Base-by-base conservation (phyloP, 1,140 invertebrate genomes). In the Anoplophora glabripennis region DNA sequence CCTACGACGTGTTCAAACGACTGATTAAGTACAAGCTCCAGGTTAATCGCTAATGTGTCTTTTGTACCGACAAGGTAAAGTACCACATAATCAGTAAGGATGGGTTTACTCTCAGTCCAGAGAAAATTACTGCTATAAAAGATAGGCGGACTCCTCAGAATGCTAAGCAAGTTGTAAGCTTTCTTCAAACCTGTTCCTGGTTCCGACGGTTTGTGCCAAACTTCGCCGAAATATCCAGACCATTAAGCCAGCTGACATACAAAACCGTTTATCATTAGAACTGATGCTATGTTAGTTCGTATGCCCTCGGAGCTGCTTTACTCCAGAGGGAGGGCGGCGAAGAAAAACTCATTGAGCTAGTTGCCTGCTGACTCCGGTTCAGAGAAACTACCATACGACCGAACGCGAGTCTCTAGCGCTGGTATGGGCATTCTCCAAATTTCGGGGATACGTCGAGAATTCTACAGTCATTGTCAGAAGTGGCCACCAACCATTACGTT, bases 311-410 rank as follows among this genome's bases (percentile, higher is more conserved):
- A 7, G 76, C 75, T 9, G 71, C 63, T 42, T 53, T 77, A 18
- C n/a, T 73, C 1, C 75, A 77, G 74, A 71, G 65, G 52, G 57
- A 72, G n/a, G n/a, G n/a, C n/a, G n/a, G n/a, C n/a, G 60, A 75
- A 56, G 76, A 63, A 57, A 64, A 62, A 7, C 76, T 76, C 1
- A 36, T 79, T 10, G 70, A 66, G 7, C 37, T n/a, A 38, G 37
- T 38, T n/a, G 37, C 9, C 37, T 38, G n/a, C n/a, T 38, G n/a
- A 38, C 37, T n/a, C n/a, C 37, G 9, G 37, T 9, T 9, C 9
- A 38, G n/a, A 38, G 37, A n/a, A 38, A 38, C 37, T n/a, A n/a
- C n/a, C n/a, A n/a, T n/a, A 38, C 37, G 9, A 38, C 37, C 9
- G 37, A 38, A n/a, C 9, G 37, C 9, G 37, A 38, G n/a, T 9